Evolutionary conservation across 2,797 vertebrate species (phyloP).

Genomic region (Hippopotamyrus pictus): DNA sequence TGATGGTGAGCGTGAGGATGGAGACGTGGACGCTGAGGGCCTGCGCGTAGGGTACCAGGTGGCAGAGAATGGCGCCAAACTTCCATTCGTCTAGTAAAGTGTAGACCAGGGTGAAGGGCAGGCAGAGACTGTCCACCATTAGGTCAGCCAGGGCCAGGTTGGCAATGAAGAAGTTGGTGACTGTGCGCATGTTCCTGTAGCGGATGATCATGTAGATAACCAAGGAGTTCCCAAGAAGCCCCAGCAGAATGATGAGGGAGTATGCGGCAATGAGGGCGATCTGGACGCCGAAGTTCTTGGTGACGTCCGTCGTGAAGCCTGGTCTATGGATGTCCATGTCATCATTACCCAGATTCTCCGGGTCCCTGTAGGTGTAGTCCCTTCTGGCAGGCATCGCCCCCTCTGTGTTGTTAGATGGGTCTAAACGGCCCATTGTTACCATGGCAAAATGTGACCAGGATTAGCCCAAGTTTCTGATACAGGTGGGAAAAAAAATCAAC

Average conservation of each 20-base stretch:
- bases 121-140: slow-evolving; percentile 79
- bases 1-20: slow-evolving; percentile 79
- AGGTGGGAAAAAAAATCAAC: slow-evolving; percentile 22
- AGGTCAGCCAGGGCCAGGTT: slow-evolving; percentile 87
- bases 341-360: slow-evolving; percentile 48
- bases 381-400: slow-evolving; percentile 45
- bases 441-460: slow-evolving; percentile 23
- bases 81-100: slow-evolving; percentile 86
- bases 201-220: slow-evolving; percentile 84
- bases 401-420: slow-evolving; percentile 63
- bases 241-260: slow-evolving; percentile 80
- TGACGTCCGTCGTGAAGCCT: slow-evolving; percentile 72
- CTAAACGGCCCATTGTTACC: slow-evolving; percentile 64
- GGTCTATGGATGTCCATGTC: slow-evolving; percentile 54
- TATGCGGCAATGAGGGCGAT: slow-evolving; percentile 77
- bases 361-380: slow-evolving; percentile 39
- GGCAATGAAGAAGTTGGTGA: slow-evolving; percentile 89
- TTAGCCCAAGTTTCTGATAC: slow-evolving; percentile 35
- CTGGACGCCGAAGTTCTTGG: slow-evolving; percentile 79
- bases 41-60: slow-evolving; percentile 82
- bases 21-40: slow-evolving; percentile 86
- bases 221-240: slow-evolving; percentile 76
- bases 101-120: slow-evolving; percentile 85
- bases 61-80: slow-evolving; percentile 80
- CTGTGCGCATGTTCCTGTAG: slow-evolving; percentile 84